Conservation (phyloP, 2,888 invertebrate genomes). For the Phengaris arion region DNA sequence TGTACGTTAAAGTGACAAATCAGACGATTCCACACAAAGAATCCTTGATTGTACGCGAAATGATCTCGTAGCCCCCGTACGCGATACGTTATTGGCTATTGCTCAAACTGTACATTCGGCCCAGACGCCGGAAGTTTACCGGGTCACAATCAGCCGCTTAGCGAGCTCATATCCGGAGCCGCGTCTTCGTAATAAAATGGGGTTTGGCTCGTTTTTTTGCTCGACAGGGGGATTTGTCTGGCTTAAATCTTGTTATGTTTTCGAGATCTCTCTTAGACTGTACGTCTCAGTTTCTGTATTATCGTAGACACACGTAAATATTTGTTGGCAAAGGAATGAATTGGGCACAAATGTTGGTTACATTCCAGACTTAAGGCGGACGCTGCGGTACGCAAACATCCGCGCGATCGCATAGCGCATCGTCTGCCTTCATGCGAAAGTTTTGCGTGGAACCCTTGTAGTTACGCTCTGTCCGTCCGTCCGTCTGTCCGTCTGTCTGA, state of each 20-base stretch:
- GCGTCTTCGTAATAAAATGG: constrained; percentile 19
- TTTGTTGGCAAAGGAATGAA: too few species aligned
- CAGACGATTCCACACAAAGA: neutral
- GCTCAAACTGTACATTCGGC: constrained; percentile 11
- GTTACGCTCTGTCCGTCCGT: too few species aligned
- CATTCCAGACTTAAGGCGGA: too few species aligned
- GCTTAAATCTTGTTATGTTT: constrained; percentile 11
- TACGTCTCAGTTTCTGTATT: too few species aligned
- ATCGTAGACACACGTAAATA: too few species aligned
- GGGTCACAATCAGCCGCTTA: constrained; percentile 23
- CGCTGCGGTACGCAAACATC: too few species aligned
- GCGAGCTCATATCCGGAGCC: constrained; percentile 11
- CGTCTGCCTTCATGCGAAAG: too few species aligned
- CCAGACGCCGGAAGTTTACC: constrained; percentile 25
- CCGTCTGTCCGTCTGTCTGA: too few species aligned
- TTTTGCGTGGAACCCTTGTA: too few species aligned
- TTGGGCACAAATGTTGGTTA: too few species aligned
- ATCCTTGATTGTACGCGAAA: neutral
- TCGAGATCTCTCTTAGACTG: neutral
- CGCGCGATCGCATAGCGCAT: too few species aligned
- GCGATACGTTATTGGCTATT: neutral
- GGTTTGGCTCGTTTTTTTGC: neutral
- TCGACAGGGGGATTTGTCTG: neutral
- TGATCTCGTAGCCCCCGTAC: neutral
- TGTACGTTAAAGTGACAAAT: neutral